Evolutionary conservation across 2,113 vertebrate genomes (phyloP).

Genomic region (Corynorhinus townsendii): DNA sequence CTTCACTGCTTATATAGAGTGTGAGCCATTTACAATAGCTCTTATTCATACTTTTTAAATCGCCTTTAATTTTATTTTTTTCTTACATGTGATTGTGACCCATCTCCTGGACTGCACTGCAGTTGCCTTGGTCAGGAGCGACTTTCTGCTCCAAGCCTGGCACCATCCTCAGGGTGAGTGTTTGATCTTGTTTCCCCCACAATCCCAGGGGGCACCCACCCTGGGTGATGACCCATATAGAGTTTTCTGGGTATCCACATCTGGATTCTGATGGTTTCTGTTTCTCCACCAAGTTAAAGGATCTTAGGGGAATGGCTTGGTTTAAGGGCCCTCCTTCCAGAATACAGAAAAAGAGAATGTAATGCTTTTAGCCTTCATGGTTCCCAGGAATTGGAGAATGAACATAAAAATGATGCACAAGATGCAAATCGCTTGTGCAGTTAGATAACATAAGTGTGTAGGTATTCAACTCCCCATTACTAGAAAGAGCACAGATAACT

Average conservation of each 20-base stretch:
- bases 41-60: slow-evolving; percentile 56
- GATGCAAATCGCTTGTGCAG: background rate
- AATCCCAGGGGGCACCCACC: background rate
- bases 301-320: background rate
- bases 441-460: background rate
- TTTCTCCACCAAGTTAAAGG: background rate
- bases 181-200: background rate
- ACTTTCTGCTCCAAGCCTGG: background rate
- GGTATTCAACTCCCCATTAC: background rate
- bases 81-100: slow-evolving; percentile 29
- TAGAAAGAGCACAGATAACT: background rate
- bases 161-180: background rate
- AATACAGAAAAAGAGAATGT: background rate
- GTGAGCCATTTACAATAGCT: slow-evolving; percentile 40
- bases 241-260: background rate
- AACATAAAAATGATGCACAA: background rate
- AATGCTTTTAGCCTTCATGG: background rate
- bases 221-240: background rate
- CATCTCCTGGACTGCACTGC: background rate
- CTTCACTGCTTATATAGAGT: slow-evolving; percentile 20
- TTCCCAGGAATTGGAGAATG: background rate
- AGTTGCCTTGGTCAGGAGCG: background rate
- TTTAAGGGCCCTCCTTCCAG: background rate
- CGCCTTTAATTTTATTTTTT: background rate
- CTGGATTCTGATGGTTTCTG: background rate